These are phyloP conservation scores for Ypsolopha sequella DNA, from an alignment of 2,888 invertebrate species.

Conservation along the genomic window DNA sequence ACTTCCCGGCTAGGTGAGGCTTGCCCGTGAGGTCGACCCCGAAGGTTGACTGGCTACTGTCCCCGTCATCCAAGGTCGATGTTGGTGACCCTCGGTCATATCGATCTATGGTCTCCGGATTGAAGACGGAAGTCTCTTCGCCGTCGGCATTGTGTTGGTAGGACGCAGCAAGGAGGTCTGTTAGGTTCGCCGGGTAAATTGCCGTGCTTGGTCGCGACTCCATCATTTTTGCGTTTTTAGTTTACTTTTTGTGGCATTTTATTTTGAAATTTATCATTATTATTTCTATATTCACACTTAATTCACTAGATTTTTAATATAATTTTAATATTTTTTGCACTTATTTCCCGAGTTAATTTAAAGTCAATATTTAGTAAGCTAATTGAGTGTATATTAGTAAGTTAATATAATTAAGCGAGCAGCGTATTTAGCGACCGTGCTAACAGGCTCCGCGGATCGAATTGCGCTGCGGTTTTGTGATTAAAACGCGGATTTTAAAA, in stretches of 20 bases:
- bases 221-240: conserved; percentile 33
- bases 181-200: conserved; percentile 46
- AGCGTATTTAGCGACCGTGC: conserved; percentile 24
- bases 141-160: conserved; percentile 46
- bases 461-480: conserved; percentile 48
- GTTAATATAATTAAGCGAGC: neutral
- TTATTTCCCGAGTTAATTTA: conserved; percentile 14
- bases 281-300: conserved; percentile 22
- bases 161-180: conserved; percentile 40
- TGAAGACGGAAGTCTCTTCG: conserved; percentile 29
- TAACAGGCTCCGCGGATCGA: conserved; percentile 26
- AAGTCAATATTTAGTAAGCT: neutral
- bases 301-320: neutral
- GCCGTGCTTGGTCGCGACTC: conserved; percentile 35
- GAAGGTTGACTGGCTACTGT: conserved; percentile 45
- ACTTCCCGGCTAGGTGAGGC: conserved; percentile 71
- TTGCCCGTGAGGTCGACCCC: conserved; percentile 60
- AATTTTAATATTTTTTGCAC: too few relatives aligned
- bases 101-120: conserved; percentile 24
- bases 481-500: conserved; percentile 51
- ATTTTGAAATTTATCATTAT: conserved; percentile 6
- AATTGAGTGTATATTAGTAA: neutral
- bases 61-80: conserved; percentile 50
- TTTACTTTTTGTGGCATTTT: neutral
- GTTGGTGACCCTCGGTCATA: conserved; percentile 37